Base-by-base conservation (phyloP, 2,113 vertebrate genomes). In the Prionailurus bengalensis region DNA sequence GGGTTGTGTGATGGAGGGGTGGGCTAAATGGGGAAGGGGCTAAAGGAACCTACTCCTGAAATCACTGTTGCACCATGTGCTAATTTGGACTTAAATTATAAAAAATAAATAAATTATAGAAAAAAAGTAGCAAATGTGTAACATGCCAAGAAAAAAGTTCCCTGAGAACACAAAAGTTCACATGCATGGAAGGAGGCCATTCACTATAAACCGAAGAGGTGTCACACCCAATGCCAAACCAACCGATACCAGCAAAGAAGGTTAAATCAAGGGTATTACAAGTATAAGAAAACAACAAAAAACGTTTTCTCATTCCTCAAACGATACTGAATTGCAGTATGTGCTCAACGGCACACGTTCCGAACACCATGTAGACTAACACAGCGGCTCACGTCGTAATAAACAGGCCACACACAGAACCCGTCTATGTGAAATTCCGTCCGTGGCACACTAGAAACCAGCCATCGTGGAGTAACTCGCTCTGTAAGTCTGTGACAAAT, bases 381-480 rank as follows among this genome's bases (percentile, higher is more conserved):
- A 17, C 0, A 0, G 0, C 45, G 16, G 45, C 51, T 17, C 1
- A 4, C 5, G 12, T 2, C 1, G n/a, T 4, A 4, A 39, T 10
- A 7, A 21, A 42, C 27, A 4, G 19, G 58, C 70, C 45, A 3
- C 23, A 0, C 8, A 1, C 55, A 2, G 3, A 53, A 12, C n/a
- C 3, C 9, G 0, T 25, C 5, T 3, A 11, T 4, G n/a, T 3
- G 33, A 65, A 31, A 4, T 23, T 21, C 65, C 63, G 68, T 10
- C 63, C 25, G 16, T 1, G 1, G 51, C 14, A 11, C 12, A 2
- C 45, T 5, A 17, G 17, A n/a, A 4, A 27, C 23, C 53, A 0
- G 13, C 39, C 12, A 2, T 16, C 5, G 0, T 1, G 45, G 23
- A 58, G 25, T 39, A 17, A 7, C 2, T 1, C 39, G 1, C 53